phyloP scores from a whole-genome alignment of 2,888 invertebrate species.

The Lasioglossum calceatum region DNA sequence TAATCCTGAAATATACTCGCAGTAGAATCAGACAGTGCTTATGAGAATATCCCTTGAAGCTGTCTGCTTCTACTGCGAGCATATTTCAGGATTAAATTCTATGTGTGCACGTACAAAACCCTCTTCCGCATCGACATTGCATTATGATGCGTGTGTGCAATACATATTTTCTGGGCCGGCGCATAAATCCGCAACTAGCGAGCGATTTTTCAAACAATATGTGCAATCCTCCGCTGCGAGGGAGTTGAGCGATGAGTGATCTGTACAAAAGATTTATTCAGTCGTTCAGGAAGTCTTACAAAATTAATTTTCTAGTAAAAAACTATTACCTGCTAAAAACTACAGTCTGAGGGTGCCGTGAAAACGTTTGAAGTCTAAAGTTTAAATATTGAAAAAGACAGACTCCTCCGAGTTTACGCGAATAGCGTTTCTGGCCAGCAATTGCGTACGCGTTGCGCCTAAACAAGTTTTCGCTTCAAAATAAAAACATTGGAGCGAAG shows the following conservation, averaged over 20 bases:
- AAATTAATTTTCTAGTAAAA: not conserved
- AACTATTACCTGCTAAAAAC: too few species aligned
- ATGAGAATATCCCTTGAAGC: not conserved
- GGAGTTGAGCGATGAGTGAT: not conserved
- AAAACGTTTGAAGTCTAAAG: too few species aligned
- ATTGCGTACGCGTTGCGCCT: too few species aligned
- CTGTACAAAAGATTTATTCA: not conserved
- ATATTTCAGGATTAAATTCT: constrained; percentile 6
- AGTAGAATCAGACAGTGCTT: constrained; percentile 4
- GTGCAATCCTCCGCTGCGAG: not conserved
- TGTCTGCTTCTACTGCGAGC: constrained; percentile 3
- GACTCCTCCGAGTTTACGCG: too few species aligned
- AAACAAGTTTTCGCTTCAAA: too few species aligned
- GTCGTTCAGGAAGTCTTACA: not conserved
- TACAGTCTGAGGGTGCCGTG: too few species aligned
- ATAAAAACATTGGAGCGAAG: too few species aligned
- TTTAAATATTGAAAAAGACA: too few species aligned
- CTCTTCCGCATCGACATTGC: not conserved
- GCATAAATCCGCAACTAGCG: not conserved
- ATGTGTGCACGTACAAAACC: not conserved
- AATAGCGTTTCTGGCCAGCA: too few species aligned
- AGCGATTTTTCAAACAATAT: not conserved
- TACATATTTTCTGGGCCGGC: not conserved
- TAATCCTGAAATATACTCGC: constrained; percentile 3
- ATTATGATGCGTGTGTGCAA: not conserved